Conservation (phyloP, 2,888 invertebrate species). For the Tetragnatha montana region DNA sequence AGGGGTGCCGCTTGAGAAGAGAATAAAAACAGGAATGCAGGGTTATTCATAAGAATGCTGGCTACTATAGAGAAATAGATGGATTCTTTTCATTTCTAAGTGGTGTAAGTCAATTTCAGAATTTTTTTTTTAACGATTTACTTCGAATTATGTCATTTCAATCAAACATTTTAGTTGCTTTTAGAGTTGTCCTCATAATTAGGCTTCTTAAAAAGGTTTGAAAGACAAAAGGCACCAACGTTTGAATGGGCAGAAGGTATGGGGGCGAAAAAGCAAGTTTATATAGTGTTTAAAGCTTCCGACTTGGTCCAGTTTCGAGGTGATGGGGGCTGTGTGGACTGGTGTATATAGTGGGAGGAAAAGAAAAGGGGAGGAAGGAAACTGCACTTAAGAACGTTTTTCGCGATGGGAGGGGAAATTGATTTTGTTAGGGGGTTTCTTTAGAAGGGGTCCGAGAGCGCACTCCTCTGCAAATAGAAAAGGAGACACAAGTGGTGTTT, state of each 20-base stretch:
- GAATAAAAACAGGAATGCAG: slow-evolving; percentile 19
- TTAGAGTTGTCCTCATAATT: too few species aligned
- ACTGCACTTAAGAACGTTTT: slow-evolving; percentile 55
- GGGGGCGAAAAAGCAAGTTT: too few species aligned
- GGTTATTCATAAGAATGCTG: slow-evolving; percentile 19
- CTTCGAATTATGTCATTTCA: neutral
- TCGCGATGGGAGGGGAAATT: slow-evolving; percentile 43
- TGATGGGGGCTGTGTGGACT: neutral
- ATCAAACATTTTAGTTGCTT: neutral
- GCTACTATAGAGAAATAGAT: neutral
- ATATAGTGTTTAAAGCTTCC: too few species aligned
- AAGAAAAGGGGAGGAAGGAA: slow-evolving; percentile 12
- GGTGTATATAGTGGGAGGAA: slow-evolving; percentile 21
- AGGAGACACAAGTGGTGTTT: neutral
- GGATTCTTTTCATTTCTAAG: neutral
- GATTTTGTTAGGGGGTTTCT: slow-evolving; percentile 44
- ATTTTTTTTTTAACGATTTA: too few species aligned
- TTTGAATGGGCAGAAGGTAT: too few species aligned
- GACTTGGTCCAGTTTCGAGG: too few species aligned
- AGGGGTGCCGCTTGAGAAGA: slow-evolving; percentile 15
- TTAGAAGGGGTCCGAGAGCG: neutral
- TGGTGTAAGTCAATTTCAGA: neutral
- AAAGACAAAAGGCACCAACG: too few species aligned
- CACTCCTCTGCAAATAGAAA: neutral
- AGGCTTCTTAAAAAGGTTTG: too few species aligned